These are phyloP conservation scores for Borostomias antarcticus DNA, from an alignment of 2,797 vertebrate genomes.

Conservation along the genomic window DNA sequence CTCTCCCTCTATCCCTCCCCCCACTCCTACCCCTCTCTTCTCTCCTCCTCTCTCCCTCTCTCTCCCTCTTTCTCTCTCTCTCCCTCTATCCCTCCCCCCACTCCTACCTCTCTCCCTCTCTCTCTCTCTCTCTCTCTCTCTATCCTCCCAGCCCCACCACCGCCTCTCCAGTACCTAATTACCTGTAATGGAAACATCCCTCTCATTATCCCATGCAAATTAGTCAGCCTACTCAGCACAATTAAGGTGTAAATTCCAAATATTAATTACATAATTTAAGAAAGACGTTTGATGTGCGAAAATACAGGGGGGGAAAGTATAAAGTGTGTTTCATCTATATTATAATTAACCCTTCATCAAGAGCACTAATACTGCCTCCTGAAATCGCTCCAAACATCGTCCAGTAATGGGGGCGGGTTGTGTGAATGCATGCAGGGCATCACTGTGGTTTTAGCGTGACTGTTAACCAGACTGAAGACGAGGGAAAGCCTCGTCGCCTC, in stretches of 20 bases:
- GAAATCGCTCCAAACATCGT: constrained; percentile 27
- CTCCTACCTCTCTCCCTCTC: background rate
- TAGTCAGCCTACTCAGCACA: constrained; percentile 79
- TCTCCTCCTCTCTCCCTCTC: constrained; percentile 34
- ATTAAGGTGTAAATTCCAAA: constrained; percentile 79
- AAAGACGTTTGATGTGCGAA: constrained; percentile 80
- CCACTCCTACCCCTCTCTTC: background rate
- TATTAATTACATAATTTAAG: constrained; percentile 80
- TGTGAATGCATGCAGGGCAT: constrained; percentile 51
- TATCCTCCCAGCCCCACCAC: constrained; percentile 69
- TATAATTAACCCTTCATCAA: constrained; percentile 64
- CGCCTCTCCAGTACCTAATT: constrained; percentile 81
- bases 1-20: constrained; percentile 20
- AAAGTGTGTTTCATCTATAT: constrained; percentile 49
- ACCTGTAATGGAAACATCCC: constrained; percentile 86
- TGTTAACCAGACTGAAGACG: constrained; percentile 55
- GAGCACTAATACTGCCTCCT: constrained; percentile 35
- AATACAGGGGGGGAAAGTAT: constrained; percentile 60
- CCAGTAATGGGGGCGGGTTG: constrained; percentile 23
- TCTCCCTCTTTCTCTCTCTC: constrained; percentile 21
- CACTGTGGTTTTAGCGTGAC: constrained; percentile 62
- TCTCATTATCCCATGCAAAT: constrained; percentile 85
- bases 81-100: constrained; percentile 31
- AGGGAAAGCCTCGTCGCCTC: constrained; percentile 68
- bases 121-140: constrained; percentile 31